These are phyloP conservation scores for Brenthis hecate DNA, from an alignment of 2,888 invertebrate species.

Conservation along the genomic window DNA sequence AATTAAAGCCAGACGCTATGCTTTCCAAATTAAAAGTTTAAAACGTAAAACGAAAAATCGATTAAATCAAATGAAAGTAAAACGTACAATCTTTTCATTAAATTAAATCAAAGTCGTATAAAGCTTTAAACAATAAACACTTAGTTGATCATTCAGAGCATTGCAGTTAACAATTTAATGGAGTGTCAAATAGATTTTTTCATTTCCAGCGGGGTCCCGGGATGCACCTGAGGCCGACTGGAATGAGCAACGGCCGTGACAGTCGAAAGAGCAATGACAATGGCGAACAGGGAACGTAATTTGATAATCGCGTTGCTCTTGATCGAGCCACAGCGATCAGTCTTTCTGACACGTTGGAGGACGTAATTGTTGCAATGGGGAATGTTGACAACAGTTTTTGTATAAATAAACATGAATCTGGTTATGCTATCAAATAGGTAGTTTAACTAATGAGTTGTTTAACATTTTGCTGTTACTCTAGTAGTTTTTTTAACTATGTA, in stretches of 20 bases:
- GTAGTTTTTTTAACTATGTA: too few relatives aligned
- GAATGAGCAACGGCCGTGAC: constrained; percentile 72
- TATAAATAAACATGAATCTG: background rate
- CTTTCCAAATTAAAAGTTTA: constrained; percentile 7
- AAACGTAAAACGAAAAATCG: background rate
- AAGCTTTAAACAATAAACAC: constrained; percentile 12
- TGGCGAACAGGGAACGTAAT: constrained; percentile 68
- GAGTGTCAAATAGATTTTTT: constrained; percentile 37
- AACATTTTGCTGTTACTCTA: too few relatives aligned
- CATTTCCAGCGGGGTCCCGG: constrained; percentile 43
- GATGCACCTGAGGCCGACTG: constrained; percentile 56
- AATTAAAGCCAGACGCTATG: background rate
- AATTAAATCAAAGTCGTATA: background rate
- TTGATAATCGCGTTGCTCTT: constrained; percentile 77
- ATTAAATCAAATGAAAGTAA: background rate
- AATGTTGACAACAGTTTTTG: constrained; percentile 17
- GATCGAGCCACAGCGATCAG: constrained; percentile 67
- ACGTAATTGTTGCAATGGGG: constrained; percentile 36
- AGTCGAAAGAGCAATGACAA: constrained; percentile 74
- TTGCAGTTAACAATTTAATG: constrained; percentile 21
- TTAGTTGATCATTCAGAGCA: constrained; percentile 13
- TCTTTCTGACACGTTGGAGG: constrained; percentile 54
- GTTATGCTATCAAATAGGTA: background rate
- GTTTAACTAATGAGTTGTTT: background rate
- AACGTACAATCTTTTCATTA: background rate